Conservation (phyloP, 2,113 vertebrate genomes). For the Odontophorus gujanensis region DNA sequence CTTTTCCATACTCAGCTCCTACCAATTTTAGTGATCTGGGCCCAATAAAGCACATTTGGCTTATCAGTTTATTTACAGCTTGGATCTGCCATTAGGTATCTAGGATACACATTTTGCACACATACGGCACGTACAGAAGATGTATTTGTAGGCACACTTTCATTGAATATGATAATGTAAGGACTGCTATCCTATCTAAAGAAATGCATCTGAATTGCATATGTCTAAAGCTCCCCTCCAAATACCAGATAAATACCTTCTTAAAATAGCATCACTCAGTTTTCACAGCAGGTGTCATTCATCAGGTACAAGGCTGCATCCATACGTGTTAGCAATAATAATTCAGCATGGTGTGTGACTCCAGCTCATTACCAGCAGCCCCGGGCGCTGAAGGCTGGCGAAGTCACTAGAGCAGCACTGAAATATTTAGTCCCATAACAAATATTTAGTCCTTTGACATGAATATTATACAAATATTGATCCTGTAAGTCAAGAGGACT, state of each 20-base stretch:
- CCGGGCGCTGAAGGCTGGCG: not conserved
- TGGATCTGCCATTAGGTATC: conserved; percentile 46
- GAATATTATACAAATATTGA: conserved; percentile 54
- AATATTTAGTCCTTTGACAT: conserved; percentile 44
- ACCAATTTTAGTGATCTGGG: not conserved
- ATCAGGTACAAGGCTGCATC: conserved; percentile 59
- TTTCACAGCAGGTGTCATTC: conserved; percentile 58
- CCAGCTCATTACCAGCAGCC: conserved; percentile 50
- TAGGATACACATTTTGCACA: conserved; percentile 34
- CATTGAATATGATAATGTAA: conserved; percentile 56
- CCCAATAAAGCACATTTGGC: not conserved
- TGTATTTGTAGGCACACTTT: not conserved
- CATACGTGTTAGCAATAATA: conserved; percentile 57
- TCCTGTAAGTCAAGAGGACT: not conserved
- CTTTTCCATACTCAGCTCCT: not conserved
- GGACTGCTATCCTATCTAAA: conserved; percentile 20
- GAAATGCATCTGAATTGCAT: conserved; percentile 43
- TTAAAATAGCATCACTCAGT: conserved; percentile 59
- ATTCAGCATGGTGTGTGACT: conserved; percentile 44
- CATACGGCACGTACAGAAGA: not conserved
- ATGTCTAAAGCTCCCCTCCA: conserved; percentile 19
- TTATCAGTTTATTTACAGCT: conserved; percentile 52
- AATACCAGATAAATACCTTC: conserved; percentile 59
- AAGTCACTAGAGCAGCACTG: not conserved
- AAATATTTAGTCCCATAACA: conserved; percentile 60